These are phyloP conservation scores for Apis dorsata DNA, from an alignment of 1,140 invertebrate genomes.

Conservation along the genomic window DNA sequence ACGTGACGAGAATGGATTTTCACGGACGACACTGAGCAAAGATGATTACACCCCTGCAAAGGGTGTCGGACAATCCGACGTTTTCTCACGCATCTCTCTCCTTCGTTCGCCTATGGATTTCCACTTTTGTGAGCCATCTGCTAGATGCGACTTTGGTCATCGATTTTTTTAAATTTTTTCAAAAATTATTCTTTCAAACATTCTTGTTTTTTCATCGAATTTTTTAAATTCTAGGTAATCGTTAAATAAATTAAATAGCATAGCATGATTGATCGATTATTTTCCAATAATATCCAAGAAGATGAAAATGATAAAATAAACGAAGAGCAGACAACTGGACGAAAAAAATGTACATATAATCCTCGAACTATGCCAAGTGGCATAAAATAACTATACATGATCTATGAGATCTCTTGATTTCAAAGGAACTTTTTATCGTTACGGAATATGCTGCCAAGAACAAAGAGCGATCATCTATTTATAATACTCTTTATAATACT, in stretches of 20 bases:
- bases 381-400: constrained; percentile 5
- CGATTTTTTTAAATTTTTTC: background rate
- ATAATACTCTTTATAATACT: background rate
- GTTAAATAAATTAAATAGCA: background rate
- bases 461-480: constrained; percentile 47
- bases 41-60: constrained; percentile 50
- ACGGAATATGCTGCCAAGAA: constrained; percentile 29
- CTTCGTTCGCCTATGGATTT: background rate
- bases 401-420: constrained; percentile 8
- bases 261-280: background rate
- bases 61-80: constrained; percentile 23
- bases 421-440: constrained; percentile 47
- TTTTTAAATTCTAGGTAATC: background rate
- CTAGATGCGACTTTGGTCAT: background rate
- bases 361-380: background rate
- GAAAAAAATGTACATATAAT: background rate
- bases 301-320: background rate
- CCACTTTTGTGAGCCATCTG: background rate
- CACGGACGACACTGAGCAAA: constrained; percentile 42
- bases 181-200: background rate
- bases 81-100: constrained; percentile 20
- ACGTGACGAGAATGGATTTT: constrained; percentile 54
- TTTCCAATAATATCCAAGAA: background rate
- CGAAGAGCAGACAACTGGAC: background rate
- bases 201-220: background rate